Conservation (phyloP, 2,113 vertebrate genomes). For the Mormoops blainvillei region DNA sequence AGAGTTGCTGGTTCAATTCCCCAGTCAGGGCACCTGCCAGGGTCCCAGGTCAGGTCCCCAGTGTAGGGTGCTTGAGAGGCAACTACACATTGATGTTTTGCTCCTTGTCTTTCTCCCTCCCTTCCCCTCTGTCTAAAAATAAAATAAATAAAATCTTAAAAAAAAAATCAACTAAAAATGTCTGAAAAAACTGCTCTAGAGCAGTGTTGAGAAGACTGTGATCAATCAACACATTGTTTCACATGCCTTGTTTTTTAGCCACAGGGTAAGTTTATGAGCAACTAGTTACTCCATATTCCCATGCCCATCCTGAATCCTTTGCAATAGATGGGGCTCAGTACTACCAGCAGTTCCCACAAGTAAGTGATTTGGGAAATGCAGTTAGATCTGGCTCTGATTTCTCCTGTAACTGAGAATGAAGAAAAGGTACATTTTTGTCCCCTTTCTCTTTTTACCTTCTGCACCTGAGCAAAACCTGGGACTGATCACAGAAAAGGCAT, state of each 20-base stretch:
- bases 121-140: no score
- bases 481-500: not conserved
- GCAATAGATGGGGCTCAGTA: not conserved
- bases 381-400: not conserved
- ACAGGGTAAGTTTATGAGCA: not conserved
- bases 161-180: no score
- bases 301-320: not conserved
- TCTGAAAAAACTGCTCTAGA: not conserved
- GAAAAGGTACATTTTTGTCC: not conserved
- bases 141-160: no score
- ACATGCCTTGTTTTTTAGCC: not conserved
- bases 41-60: no score
- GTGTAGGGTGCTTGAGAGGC: no score
- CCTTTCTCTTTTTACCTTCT: not conserved
- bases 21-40: no score
- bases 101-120: no score
- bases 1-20: no score
- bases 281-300: not conserved
- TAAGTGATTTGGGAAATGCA: not conserved
- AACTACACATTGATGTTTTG: no score
- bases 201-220: not conserved
- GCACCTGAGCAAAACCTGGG: not conserved
- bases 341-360: not conserved
- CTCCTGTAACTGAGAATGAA: conserved; percentile 15
- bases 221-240: not conserved